A percentile compares a stretch with the other conserved stretches of the same genome.
These are phyloP conservation scores for Trichogramma pretiosum DNA, from an alignment of 1,140 invertebrate species.

Conservation along the genomic window DNA sequence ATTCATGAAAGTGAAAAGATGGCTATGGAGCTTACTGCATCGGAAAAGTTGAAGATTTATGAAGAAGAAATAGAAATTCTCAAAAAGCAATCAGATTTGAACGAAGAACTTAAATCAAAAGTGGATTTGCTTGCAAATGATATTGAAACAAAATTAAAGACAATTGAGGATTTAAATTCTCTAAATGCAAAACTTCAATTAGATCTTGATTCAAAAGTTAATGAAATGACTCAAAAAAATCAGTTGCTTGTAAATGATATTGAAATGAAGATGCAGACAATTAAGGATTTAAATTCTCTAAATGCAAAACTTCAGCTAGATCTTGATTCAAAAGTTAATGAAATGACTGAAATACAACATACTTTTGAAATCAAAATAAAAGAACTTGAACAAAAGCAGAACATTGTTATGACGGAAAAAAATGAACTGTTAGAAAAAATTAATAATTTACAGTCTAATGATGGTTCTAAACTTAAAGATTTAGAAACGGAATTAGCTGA, in stretches of 20 bases:
- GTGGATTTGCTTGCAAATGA: not conserved
- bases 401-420: slow-evolving; percentile 4
- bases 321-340: slow-evolving; percentile 12
- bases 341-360: slow-evolving; percentile 9
- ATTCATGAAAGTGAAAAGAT: no score
- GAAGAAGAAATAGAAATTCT: no score
- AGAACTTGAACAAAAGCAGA: slow-evolving; percentile 1
- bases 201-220: slow-evolving; percentile 2
- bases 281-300: slow-evolving; percentile 20
- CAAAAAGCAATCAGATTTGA: no score
- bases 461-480: not conserved
- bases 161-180: no score
- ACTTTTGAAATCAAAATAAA: slow-evolving; percentile 11
- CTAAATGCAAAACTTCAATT: no score
- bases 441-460: not conserved
- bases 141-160: no score
- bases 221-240: slow-evolving; percentile 8
- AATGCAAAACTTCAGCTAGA: slow-evolving; percentile 19
- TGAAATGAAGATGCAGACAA: slow-evolving; percentile 2
- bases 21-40: no score
- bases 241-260: slow-evolving; percentile 7
- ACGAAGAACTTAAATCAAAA: slow-evolving; percentile 4
- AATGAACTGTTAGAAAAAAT: slow-evolving; percentile 10
- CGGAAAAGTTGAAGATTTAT: no score
- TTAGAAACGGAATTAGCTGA: not conserved